Conservation (phyloP, 2,797 vertebrate genomes). For the Tamandua tetradactyla region DNA sequence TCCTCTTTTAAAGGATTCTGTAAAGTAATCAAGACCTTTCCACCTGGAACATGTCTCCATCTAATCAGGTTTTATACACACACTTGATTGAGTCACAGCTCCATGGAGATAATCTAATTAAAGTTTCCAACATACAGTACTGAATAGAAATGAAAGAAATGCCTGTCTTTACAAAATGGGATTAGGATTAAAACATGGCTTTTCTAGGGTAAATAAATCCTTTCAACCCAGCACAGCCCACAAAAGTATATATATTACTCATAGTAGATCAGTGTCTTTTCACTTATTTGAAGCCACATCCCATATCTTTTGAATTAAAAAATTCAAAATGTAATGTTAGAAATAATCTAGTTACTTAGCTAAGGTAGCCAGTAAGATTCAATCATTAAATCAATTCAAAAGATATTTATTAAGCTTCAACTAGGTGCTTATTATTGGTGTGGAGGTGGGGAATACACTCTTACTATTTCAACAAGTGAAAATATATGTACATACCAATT, state of each 20-base stretch:
- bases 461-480: background rate
- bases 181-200: no score
- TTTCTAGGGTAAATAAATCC: no score
- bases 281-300: background rate
- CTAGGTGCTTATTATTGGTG: background rate
- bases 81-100: no score
- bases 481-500: background rate
- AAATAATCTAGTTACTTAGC: constrained; percentile 25
- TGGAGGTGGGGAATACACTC: background rate
- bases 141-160: no score
- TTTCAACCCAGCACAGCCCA: no score
- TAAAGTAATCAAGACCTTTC: no score
- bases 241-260: background rate
- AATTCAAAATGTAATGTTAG: background rate
- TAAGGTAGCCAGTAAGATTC: background rate
- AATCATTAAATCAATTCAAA: background rate
- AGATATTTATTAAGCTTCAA: background rate
- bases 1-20: no score
- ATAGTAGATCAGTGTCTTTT: background rate
- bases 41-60: no score
- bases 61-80: no score
- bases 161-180: no score
- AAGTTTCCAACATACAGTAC: no score
- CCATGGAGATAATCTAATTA: no score
- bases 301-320: background rate